Conservation (phyloP, 2,797 vertebrate species). For the Microctenopoma lineatum region DNA sequence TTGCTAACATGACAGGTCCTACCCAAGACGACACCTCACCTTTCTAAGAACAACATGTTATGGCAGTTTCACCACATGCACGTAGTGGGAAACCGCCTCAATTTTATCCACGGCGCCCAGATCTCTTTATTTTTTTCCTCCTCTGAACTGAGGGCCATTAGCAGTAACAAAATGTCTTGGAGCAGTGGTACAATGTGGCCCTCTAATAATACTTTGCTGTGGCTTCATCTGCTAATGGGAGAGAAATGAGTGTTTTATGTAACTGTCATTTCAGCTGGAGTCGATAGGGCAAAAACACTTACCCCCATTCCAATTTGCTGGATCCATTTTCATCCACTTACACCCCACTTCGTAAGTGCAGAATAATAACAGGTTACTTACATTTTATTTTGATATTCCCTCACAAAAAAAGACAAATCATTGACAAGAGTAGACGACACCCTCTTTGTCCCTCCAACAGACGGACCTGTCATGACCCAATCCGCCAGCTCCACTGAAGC, state of each 20-base stretch:
- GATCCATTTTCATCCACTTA: slow-evolving; percentile 96
- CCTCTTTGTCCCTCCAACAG: slow-evolving; percentile 83
- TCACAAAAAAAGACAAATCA: slow-evolving; percentile 84
- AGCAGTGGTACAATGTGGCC: slow-evolving; percentile 80
- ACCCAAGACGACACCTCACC: slow-evolving; percentile 65
- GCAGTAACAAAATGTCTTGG: slow-evolving; percentile 78
- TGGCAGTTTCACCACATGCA: slow-evolving; percentile 55
- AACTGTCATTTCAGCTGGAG: slow-evolving; percentile 89
- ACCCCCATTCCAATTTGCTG: slow-evolving; percentile 92
- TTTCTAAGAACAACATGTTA: slow-evolving; percentile 57
- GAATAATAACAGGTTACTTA: slow-evolving; percentile 94
- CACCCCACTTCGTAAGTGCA: slow-evolving; percentile 90
- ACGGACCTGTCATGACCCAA: slow-evolving; percentile 84
- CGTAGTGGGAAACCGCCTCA: slow-evolving; percentile 65
- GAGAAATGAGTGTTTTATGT: slow-evolving; percentile 93
- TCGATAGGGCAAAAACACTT: slow-evolving; percentile 93
- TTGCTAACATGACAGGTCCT: slow-evolving; percentile 62
- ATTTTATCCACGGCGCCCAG: slow-evolving; percentile 73
- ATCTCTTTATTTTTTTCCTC: slow-evolving; percentile 62
- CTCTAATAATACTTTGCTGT: slow-evolving; percentile 85
- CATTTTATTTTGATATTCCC: slow-evolving; percentile 95
- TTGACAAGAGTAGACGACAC: slow-evolving; percentile 79
- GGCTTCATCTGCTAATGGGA: slow-evolving; percentile 92
- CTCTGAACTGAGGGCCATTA: slow-evolving; percentile 76
- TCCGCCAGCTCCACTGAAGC: slow-evolving; percentile 87